These are phyloP conservation scores for Elymnias hypermnestra DNA, from an alignment of 1,140 invertebrate genomes.

Conservation along the genomic window DNA sequence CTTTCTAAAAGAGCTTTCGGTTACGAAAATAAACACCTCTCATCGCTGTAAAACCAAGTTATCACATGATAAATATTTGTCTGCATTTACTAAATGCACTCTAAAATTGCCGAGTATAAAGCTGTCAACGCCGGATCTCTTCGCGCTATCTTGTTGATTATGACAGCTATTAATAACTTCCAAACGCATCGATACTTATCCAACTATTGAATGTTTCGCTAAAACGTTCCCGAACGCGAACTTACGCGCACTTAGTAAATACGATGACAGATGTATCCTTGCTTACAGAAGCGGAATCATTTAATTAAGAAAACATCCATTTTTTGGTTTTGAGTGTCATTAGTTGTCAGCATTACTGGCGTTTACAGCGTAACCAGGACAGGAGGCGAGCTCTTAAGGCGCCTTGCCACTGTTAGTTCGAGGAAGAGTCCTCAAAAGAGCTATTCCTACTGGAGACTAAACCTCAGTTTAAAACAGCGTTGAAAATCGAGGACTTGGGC, in stretches of 20 bases:
- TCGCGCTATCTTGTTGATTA: slow-evolving; percentile 49
- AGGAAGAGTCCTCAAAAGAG: too few relatives aligned
- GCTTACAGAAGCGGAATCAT: slow-evolving; percentile 24
- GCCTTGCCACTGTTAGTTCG: too few relatives aligned
- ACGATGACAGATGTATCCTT: slow-evolving; percentile 52
- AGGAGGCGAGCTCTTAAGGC: too few relatives aligned
- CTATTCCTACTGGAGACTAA: too few relatives aligned
- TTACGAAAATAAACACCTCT: slow-evolving; percentile 8
- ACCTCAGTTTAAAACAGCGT: too few relatives aligned
- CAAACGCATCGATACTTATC: slow-evolving; percentile 38
- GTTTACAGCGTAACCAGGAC: too few relatives aligned
- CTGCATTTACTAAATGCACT: slow-evolving; percentile 67
- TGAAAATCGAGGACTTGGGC: too few relatives aligned
- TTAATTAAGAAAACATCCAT: too few relatives aligned
- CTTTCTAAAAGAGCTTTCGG: slow-evolving; percentile 1
- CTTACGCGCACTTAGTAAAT: slow-evolving; percentile 42
- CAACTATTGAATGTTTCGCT: slow-evolving; percentile 51
- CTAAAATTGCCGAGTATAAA: slow-evolving; percentile 54
- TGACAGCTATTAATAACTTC: slow-evolving; percentile 59
- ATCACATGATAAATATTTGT: slow-evolving; percentile 65
- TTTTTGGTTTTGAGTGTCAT: too few relatives aligned
- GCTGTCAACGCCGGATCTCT: slow-evolving; percentile 54
- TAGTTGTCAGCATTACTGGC: too few relatives aligned
- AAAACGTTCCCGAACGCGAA: slow-evolving; percentile 47
- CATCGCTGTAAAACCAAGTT: slow-evolving; percentile 30